A percentile compares a stretch with the other conserved stretches of the same genome.
phyloP scores from a whole-genome alignment of 2,888 invertebrate genomes.

The Xylophagus ater region DNA sequence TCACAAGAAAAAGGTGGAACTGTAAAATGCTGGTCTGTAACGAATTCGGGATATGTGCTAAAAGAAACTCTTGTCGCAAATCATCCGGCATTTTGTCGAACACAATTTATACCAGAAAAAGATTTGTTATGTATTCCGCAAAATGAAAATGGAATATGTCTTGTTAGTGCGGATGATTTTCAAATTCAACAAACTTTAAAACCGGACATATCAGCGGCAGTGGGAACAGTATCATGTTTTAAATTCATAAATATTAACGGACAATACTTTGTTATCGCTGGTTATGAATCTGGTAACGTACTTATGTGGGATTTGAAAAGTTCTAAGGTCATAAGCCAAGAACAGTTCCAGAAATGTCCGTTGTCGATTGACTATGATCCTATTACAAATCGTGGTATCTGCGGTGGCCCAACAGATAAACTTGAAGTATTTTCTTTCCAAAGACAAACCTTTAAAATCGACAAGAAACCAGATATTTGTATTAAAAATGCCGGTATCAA shows the following conservation, averaged over 20 bases:
- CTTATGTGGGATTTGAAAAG: conserved; percentile 59
- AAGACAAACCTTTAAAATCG: conserved; percentile 37
- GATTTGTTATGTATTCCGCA: conserved; percentile 56
- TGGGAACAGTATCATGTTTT: conserved; percentile 49
- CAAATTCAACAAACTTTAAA: conserved; percentile 20
- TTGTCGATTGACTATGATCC: conserved; percentile 62
- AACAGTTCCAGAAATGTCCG: conserved; percentile 48
- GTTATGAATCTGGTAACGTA: conserved; percentile 64
- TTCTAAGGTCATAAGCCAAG: conserved; percentile 37
- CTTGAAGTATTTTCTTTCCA: conserved; percentile 31
- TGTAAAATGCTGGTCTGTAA: conserved; percentile 53
- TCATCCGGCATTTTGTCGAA: conserved; percentile 61
- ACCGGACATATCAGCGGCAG: conserved; percentile 20
- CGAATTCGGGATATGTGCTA: conserved; percentile 49
- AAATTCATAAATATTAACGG: conserved; percentile 39
- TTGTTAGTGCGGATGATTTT: conserved; percentile 36
- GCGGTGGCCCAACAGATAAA: conserved; percentile 41
- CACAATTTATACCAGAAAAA: conserved; percentile 45
- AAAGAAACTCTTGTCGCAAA: conserved; percentile 47
- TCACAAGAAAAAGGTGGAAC: conserved; percentile 65
- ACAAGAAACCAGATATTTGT: conserved; percentile 48
- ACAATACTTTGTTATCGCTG: conserved; percentile 50
- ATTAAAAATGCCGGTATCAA: conserved; percentile 67
- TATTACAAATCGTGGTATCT: conserved; percentile 52
- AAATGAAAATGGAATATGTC: conserved; percentile 41